Percentiles rank a stretch among this genome's conserved stretches.
phyloP scores from a whole-genome alignment of 2,797 vertebrate genomes.

The Bryconaethiops microstoma region DNA sequence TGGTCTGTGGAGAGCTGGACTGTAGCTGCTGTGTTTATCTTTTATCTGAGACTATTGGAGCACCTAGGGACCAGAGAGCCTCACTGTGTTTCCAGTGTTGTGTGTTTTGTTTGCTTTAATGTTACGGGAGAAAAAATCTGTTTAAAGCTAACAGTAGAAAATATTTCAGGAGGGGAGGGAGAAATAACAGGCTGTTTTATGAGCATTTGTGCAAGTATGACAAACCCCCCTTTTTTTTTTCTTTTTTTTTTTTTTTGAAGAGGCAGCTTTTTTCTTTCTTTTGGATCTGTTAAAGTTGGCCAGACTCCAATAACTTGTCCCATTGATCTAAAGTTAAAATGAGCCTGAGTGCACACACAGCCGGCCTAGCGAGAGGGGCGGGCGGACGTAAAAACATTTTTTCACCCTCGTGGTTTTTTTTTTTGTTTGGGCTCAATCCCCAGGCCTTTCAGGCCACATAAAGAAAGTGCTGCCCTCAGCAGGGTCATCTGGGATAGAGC shows the following conservation, averaged over 20 bases:
- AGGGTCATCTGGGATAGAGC: slow-evolving; percentile 85
- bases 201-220: slow-evolving; percentile 60
- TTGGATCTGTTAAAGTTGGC: slow-evolving; percentile 79
- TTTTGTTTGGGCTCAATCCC: slow-evolving; percentile 92
- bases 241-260: slow-evolving; percentile 73
- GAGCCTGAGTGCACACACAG: slow-evolving; percentile 66
- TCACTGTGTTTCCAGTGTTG: slow-evolving; percentile 28
- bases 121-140: background rate
- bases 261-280: slow-evolving; percentile 75
- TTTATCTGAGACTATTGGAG: slow-evolving; percentile 30
- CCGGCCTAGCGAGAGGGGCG: slow-evolving; percentile 61
- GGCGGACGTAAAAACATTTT: slow-evolving; percentile 83
- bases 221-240: slow-evolving; percentile 58
- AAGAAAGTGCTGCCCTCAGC: slow-evolving; percentile 92
- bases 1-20: slow-evolving; percentile 43
- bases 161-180: background rate
- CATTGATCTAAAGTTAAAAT: slow-evolving; percentile 81
- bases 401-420: slow-evolving; percentile 81
- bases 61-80: slow-evolving; percentile 40
- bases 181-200: slow-evolving; percentile 45
- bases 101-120: slow-evolving; percentile 9
- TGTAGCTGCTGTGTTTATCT: slow-evolving; percentile 35
- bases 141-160: background rate
- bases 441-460: slow-evolving; percentile 85
- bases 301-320: slow-evolving; percentile 84